A percentile compares a stretch with the other conserved stretches of the same genome.
phyloP scores from a whole-genome alignment of 1,140 invertebrate genomes.

The Drosophila takahashii region DNA sequence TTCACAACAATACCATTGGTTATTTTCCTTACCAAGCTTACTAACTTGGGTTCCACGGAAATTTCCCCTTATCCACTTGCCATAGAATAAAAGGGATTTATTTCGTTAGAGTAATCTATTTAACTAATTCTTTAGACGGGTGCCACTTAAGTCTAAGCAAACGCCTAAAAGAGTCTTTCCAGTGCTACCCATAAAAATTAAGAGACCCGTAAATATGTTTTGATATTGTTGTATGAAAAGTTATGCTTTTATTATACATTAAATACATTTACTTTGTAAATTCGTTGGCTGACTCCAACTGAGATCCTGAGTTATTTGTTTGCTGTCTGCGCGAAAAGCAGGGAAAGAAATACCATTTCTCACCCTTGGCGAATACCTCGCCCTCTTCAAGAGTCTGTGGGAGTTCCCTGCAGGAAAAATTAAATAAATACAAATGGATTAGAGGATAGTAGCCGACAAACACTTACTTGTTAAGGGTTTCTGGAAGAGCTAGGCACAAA shows the following conservation, averaged over 20 bases:
- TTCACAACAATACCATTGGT: too few species aligned
- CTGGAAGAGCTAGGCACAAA: constrained; percentile 87
- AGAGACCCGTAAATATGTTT: constrained; percentile 1
- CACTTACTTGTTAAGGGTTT: constrained; percentile 86
- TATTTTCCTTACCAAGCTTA: too few species aligned
- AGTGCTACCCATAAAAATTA: background rate
- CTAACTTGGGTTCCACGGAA: too few species aligned
- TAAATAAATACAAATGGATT: background rate
- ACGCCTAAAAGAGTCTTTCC: background rate
- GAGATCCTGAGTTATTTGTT: constrained; percentile 12
- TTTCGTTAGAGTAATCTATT: too few species aligned
- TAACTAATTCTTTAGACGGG: too few species aligned
- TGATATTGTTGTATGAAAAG: background rate
- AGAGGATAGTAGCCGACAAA: background rate
- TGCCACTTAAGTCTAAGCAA: background rate
- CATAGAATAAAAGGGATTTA: too few species aligned
- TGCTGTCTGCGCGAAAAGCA: constrained; percentile 37
- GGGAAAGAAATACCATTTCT: constrained; percentile 81
- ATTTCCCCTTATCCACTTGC: too few species aligned
- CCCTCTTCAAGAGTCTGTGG: constrained; percentile 87
- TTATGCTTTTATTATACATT: constrained; percentile 16
- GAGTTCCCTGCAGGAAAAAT: constrained; percentile 64
- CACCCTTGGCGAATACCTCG: constrained; percentile 86
- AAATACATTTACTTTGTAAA: constrained; percentile 15
- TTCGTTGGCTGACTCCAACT: constrained; percentile 35